Evolutionary conservation across 2,888 invertebrate genomes (phyloP).

Genomic region (Monopis laevigella): DNA sequence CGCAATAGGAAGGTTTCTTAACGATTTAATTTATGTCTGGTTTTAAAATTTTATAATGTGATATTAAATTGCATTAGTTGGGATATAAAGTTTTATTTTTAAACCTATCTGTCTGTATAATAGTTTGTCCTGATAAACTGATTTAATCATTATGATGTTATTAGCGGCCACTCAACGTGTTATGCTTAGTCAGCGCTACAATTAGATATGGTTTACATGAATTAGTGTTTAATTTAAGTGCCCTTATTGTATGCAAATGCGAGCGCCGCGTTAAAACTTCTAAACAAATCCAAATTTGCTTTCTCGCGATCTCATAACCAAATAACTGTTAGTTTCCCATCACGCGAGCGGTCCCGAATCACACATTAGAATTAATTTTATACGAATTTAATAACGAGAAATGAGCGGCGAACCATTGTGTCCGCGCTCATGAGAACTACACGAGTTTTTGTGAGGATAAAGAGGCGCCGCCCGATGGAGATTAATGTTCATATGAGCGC

Average conservation of each 20-base stretch:
- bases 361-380: conserved; percentile 66
- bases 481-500: conserved; percentile 53
- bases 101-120: no score
- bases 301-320: conserved; percentile 18
- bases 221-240: conserved; percentile 9
- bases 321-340: conserved; percentile 56
- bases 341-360: conserved; percentile 60
- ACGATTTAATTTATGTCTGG: no score
- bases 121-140: no score
- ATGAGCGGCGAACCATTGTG: conserved; percentile 49
- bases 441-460: no score
- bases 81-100: no score
- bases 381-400: conserved; percentile 67
- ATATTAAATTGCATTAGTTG: no score
- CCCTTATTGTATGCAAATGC: conserved; percentile 9
- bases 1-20: no score
- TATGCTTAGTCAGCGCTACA: conserved; percentile 4
- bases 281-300: conserved; percentile 16
- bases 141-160: no score
- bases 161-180: no score
- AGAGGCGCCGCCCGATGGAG: conserved; percentile 60
- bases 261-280: background rate
- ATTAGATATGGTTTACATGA: conserved; percentile 9
- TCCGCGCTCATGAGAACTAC: conserved; percentile 52
- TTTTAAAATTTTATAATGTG: no score